These are phyloP conservation scores for Mycogona germanica DNA, from an alignment of 2,888 invertebrate species.

Conservation along the genomic window DNA sequence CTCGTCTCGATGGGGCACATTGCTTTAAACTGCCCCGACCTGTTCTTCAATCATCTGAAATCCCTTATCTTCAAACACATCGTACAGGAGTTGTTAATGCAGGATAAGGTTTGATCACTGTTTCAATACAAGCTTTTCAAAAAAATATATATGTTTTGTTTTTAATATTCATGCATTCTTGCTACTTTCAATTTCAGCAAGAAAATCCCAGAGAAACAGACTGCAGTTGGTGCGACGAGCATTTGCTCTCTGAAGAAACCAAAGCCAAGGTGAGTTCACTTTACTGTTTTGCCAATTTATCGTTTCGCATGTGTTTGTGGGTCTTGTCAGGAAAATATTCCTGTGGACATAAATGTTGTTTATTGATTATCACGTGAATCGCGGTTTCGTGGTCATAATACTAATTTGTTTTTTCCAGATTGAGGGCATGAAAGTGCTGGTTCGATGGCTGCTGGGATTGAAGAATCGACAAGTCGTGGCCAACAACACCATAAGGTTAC, in stretches of 20 bases:
- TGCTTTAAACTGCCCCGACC: constrained; percentile 79
- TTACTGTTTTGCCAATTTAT: not conserved
- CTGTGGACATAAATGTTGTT: too few species aligned
- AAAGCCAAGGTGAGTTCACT: constrained; percentile 48
- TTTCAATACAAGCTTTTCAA: not conserved
- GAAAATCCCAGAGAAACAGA: constrained; percentile 36
- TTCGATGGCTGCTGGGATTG: constrained; percentile 84
- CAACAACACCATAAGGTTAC: constrained; percentile 86
- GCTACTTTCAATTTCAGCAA: too few species aligned
- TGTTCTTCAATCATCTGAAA: constrained; percentile 81
- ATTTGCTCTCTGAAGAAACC: constrained; percentile 79
- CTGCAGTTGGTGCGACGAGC: constrained; percentile 72
- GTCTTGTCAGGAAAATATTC: too few species aligned
- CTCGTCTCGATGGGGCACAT: constrained; percentile 92
- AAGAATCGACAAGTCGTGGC: constrained; percentile 78
- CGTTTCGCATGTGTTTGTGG: too few species aligned
- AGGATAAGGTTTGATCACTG: constrained; percentile 32
- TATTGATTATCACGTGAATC: too few species aligned
- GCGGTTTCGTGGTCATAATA: too few species aligned
- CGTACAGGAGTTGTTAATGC: constrained; percentile 83
- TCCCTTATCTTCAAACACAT: constrained; percentile 90
- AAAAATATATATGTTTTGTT: not conserved
- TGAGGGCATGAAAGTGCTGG: constrained; percentile 92
- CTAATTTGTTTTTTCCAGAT: constrained; percentile 31
- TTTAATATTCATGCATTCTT: constrained; percentile 31